Evolutionary conservation across 2,113 vertebrate genomes (phyloP), one percentile per base, ranked within the genome.

Genomic region (Lagopus leucura): DNA sequence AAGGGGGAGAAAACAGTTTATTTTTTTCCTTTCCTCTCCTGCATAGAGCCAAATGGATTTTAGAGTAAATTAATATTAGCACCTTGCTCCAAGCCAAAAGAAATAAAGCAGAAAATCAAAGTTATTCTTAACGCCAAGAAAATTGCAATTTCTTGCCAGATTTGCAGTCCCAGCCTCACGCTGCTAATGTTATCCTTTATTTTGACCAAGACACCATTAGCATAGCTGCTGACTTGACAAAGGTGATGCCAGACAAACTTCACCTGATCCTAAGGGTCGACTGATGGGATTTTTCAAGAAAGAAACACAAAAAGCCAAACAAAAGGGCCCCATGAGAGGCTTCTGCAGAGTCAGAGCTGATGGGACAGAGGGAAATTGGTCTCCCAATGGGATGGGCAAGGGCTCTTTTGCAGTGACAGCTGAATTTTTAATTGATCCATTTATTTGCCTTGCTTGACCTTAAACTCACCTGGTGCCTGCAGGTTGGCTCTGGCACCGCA

Each of bases 71-170:
- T 61, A 36, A 54, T 58, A 79, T 91, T 74, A 76, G 19, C 94
- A 77, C 84, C 55, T 94, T 61, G 19, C 43, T 82, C 50, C 58
- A 38, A 42, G 84, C 87, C 74, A 85, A 81, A 45, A 89, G 63
- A 65, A 95, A 92, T 19, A 69, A 70, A 61, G 32, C 48, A 83
- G 43, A 85, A 75, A 64, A 34, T 15, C 30, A 17, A 5, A 87
- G 86, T 89, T 91, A 47, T 79, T 87, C 91, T 20, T 58, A 13
- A 82, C 73, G 74, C 71, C 91, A 89, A 84, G 67, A 84, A 76
- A 85, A 70, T 12, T 54, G n/a, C 21, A 28, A 38, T 34, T 89
- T 72, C 71, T 57, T 85, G 86, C 78, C 86, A 95, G 82, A 18
- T 79, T 58, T 92, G 10, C 20, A 8, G 55, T 52, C 36, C 58